Conservation (phyloP, 2,113 vertebrate species). For the Rousettus leschenaultii region DNA sequence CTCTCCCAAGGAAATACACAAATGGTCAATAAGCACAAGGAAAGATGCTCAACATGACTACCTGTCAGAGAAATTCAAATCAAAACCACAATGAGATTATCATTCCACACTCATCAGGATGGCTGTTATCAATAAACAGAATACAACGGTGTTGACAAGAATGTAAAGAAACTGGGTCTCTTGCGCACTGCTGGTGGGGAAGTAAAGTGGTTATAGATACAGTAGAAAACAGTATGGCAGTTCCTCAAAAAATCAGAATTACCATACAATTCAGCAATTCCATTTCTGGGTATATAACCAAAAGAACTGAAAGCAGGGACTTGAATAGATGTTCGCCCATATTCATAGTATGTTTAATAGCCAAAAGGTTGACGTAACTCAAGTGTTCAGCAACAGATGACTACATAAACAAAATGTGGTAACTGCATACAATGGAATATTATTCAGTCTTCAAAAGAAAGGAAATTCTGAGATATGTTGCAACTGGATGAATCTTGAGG, state of each 20-base stretch:
- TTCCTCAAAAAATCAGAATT: not conserved
- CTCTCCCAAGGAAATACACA: slow-evolving; percentile 4
- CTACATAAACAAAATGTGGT: not conserved
- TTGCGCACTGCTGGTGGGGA: not conserved
- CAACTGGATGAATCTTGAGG: not conserved
- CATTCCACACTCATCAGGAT: not conserved
- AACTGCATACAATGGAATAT: not conserved
- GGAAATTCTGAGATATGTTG: not conserved
- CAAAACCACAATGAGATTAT: not conserved
- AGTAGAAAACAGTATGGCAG: not conserved
- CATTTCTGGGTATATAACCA: not conserved
- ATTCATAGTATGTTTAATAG: not conserved
- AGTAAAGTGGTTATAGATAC: not conserved
- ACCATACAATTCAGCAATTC: not conserved
- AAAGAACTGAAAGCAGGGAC: not conserved
- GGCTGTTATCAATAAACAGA: not conserved
- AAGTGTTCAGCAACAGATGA: not conserved
- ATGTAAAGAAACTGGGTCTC: not conserved
- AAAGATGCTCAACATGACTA: not conserved
- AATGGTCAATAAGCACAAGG: not conserved
- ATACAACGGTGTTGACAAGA: not conserved
- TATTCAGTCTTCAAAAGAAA: not conserved
- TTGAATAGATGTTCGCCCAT: not conserved
- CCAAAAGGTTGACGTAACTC: not conserved
- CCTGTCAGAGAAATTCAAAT: not conserved